A percentile compares a stretch with the other conserved stretches of the same genome.
These are phyloP conservation scores for Aythya fuligula DNA, from an alignment of 2,797 vertebrate species.

Conservation along the genomic window DNA sequence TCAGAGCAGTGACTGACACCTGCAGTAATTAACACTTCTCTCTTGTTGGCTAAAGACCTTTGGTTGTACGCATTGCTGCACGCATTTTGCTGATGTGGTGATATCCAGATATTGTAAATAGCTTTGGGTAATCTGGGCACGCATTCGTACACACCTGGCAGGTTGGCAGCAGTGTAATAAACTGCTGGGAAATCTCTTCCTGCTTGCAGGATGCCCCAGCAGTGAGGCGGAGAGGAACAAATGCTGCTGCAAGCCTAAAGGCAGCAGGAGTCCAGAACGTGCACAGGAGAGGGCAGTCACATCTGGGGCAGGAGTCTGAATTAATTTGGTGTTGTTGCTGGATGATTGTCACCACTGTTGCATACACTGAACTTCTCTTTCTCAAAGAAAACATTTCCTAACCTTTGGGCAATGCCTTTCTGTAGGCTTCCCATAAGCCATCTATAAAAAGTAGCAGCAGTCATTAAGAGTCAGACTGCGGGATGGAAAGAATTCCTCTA, in stretches of 20 bases:
- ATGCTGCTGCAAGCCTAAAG: background rate
- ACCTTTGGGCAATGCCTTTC: background rate
- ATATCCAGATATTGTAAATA: background rate
- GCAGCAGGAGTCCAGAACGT: background rate
- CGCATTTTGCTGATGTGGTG: background rate
- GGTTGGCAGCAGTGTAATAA: background rate
- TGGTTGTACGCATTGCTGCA: background rate
- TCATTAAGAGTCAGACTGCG: background rate
- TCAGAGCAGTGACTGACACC: background rate
- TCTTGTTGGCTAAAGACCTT: background rate
- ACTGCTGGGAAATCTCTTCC: background rate
- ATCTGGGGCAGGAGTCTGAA: background rate
- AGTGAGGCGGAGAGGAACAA: background rate
- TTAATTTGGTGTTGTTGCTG: background rate
- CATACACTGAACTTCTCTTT: fast-evolving
- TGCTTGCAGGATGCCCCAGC: background rate
- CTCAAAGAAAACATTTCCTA: background rate
- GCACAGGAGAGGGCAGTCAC: too few relatives aligned
- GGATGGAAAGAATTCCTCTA: background rate
- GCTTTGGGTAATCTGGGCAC: background rate
- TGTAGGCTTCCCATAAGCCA: background rate
- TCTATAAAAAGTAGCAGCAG: background rate
- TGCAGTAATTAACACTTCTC: background rate
- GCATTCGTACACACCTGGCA: background rate
- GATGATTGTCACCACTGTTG: background rate